These are phyloP conservation scores for Melanaphis sacchari DNA, from an alignment of 1,140 invertebrate species.

Conservation along the genomic window DNA sequence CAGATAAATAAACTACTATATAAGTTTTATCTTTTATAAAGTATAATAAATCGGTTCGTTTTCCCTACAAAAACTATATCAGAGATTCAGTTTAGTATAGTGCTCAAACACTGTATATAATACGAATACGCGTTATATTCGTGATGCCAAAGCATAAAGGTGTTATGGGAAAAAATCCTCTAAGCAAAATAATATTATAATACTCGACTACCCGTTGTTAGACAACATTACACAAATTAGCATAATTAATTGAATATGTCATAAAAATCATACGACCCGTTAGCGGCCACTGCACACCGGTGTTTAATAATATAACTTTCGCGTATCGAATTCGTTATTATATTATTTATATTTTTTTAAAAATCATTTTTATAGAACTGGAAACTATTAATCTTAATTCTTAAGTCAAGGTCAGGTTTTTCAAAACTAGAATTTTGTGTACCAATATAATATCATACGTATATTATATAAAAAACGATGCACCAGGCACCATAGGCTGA, in stretches of 20 bases:
- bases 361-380: background rate
- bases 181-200: conserved; percentile 1
- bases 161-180: background rate
- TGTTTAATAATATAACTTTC: conserved; percentile 19
- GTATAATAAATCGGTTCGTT: background rate
- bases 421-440: background rate
- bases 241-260: conserved; percentile 32
- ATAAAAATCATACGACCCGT: conserved; percentile 26
- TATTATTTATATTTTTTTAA: conserved; percentile 14
- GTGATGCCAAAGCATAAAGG: background rate
- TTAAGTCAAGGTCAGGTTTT: conserved; percentile 41
- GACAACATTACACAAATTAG: background rate
- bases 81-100: background rate
- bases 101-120: background rate
- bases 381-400: conserved; percentile 22
- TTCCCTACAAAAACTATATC: background rate
- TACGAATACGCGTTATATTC: background rate
- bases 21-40: background rate
- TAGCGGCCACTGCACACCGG: background rate
- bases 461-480: background rate
- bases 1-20: background rate
- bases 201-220: background rate
- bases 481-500: background rate
- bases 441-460: background rate
- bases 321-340: conserved; percentile 21